Base-by-base conservation (phyloP, 2,113 vertebrate genomes). In the Dipodomys stephensi region DNA sequence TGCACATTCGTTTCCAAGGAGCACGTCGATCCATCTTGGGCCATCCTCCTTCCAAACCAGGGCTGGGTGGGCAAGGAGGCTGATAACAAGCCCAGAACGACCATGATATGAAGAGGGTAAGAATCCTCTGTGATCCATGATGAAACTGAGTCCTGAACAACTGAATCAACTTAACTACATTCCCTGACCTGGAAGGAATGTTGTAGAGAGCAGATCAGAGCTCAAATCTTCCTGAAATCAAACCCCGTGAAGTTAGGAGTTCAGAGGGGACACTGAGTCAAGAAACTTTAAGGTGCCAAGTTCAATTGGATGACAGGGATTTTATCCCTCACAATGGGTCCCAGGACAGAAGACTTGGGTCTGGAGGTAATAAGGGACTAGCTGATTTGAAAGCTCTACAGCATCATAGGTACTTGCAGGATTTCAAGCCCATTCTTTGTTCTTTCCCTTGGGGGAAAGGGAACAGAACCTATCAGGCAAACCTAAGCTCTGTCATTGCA, bases 1-100 rank as follows among this genome's bases (percentile, higher is more conserved):
- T 93, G 91, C 49, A 19, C 44, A 64, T 90, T 88, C 76, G 44
- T 96, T 84, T 94, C 44, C 92, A 78, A 53, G 20, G 74, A 85
- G 73, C 69, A 30, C 15, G 60, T 90, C 88, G 73, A 78, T 92
- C 74, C 76, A 44, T 84, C 65, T 93, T 32, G n/a, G 92, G 80
- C 76, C 30, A 81, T 25, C 18, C 32, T 83, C 84, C 71, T 85
- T 93, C 65, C 69, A 57, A 81, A 71, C 6, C 22, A 44, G 72
- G 27, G 23, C 23, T 49, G 49, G 13, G 60, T 11, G 49, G 49
- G 10, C 7, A 12, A 49, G 12, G 49, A 49, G 22, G 39, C 19
- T 91, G 46, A 72, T 68, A 81, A 77, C 28, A 68, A 73, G 53
- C 35, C 35, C 2, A 60, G 39, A 53, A 69, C 0, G 60, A 8